Conservation (phyloP, 1,140 invertebrate genomes). For the Amyelois transitella region DNA sequence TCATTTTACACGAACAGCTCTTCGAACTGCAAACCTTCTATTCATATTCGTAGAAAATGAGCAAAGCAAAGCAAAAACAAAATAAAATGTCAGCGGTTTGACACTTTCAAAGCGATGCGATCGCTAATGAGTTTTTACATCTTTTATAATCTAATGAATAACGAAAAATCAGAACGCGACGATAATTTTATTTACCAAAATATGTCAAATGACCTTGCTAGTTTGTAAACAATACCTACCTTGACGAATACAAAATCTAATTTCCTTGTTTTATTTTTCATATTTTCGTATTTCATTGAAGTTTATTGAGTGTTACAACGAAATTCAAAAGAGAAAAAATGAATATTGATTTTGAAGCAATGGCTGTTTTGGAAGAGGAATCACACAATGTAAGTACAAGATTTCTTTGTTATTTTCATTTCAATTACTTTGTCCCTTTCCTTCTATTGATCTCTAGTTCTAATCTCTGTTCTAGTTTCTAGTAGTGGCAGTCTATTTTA, state of each 20-base stretch:
- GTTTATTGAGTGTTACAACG: conserved; percentile 5
- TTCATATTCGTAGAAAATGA: no score
- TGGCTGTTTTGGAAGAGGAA: conserved; percentile 67
- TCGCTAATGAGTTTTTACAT: not conserved
- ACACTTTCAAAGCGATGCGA: not conserved
- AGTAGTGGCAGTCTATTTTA: conserved; percentile 14
- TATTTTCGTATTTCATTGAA: conserved; percentile 10
- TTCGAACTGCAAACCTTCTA: no score
- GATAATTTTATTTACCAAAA: conserved; percentile 47
- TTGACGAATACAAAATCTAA: conserved; percentile 27
- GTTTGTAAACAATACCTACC: conserved; percentile 70
- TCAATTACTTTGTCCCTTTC: not conserved
- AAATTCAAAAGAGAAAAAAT: conserved; percentile 26
- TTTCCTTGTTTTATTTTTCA: conserved; percentile 33
- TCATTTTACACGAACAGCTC: no score
- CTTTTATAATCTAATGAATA: no score
- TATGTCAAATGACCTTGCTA: conserved; percentile 71
- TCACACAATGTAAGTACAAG: conserved; percentile 58
- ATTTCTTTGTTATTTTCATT: conserved; percentile 43
- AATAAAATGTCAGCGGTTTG: not conserved
- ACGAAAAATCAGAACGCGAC: not conserved
- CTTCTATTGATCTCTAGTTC: not conserved
- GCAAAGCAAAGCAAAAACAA: no score
- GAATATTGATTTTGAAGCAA: conserved; percentile 67
- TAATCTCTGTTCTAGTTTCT: conserved; percentile 10